Evolutionary conservation across 1,140 invertebrate species (phyloP), one percentile per base, ranked within the genome.

Genomic region (Lordiphosa mommai): DNA sequence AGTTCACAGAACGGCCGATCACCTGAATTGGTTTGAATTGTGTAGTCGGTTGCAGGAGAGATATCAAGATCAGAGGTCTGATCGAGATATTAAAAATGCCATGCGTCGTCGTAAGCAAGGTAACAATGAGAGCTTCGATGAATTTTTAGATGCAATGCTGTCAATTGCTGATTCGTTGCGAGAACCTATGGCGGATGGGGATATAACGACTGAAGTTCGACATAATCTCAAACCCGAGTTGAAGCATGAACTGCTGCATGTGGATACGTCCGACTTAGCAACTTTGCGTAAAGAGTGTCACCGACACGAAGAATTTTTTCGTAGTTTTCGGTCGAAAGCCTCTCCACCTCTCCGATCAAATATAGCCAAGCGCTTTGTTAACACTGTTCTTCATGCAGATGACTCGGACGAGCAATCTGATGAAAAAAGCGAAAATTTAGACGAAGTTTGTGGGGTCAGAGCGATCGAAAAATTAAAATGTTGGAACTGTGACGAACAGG

Each of bases 1-100:
- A 4, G 29, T 53, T 8, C 51, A 44, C 23, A 43, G 30, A 8
- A 37, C n/a, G 1, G 16, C 29, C 2, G 17, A 8, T 20, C n/a
- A 49, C 5, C 3, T 53, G 12, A 33, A 36, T 9, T 53, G 51
- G 40, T 44, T 23, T 27, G 30, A 44, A 13, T 17, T 53, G 8
- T 53, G 51, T 13, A 44, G 16, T 9, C 16, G 38, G 4, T 32
- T 38, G 9, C 17, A 44, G 10, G 43, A 47, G n/a, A n/a, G 32
- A 6, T 57, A 48, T 30, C 38, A 10, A 12, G 12, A 38, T 9
- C 34, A 50, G 20, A 9, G 29, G 3, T 14, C 13, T 13, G 12
- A 36, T 4, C 34, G 12, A 36, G 34, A 36, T 10, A 36, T 36
- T 1, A 36, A 13, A 13, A 13, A 10, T 0, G 33, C 33, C 4